Evolutionary conservation across 2,113 vertebrate genomes (phyloP).

Genomic region (Myotis lucifugus): DNA sequence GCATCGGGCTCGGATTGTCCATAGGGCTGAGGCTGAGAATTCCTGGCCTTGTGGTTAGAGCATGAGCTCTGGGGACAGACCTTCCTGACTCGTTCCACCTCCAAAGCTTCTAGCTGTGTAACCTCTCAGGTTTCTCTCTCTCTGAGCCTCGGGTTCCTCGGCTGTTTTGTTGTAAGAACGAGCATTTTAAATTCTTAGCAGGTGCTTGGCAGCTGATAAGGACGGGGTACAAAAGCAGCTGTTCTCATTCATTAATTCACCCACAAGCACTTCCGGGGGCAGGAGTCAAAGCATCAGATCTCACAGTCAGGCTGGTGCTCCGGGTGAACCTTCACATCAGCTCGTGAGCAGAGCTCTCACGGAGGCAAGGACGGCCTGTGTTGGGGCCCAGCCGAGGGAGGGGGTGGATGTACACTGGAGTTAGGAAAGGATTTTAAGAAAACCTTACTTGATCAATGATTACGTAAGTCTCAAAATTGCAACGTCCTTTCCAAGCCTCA

Average conservation of each 20-base stretch:
- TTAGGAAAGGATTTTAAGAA: background rate
- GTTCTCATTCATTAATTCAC: background rate
- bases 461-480: background rate
- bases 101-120: background rate
- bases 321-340: background rate
- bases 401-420: background rate
- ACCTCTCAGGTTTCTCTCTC: background rate
- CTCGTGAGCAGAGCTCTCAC: fast-evolving
- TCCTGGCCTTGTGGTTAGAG: background rate
- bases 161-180: background rate
- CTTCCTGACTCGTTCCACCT: background rate
- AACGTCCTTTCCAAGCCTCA: background rate
- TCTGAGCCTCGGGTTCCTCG: background rate
- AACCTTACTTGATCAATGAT: background rate
- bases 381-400: background rate
- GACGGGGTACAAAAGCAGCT: background rate
- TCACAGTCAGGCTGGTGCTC: background rate
- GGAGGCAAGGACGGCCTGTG: background rate
- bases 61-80: background rate
- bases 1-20: too few relatives aligned
- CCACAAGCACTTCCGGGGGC: background rate
- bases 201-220: background rate
- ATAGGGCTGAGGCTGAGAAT: background rate
- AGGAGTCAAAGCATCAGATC: background rate
- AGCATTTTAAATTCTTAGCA: background rate